phyloP scores from a whole-genome alignment of 2,797 vertebrate genomes.

The Syndactyla subalaris region DNA sequence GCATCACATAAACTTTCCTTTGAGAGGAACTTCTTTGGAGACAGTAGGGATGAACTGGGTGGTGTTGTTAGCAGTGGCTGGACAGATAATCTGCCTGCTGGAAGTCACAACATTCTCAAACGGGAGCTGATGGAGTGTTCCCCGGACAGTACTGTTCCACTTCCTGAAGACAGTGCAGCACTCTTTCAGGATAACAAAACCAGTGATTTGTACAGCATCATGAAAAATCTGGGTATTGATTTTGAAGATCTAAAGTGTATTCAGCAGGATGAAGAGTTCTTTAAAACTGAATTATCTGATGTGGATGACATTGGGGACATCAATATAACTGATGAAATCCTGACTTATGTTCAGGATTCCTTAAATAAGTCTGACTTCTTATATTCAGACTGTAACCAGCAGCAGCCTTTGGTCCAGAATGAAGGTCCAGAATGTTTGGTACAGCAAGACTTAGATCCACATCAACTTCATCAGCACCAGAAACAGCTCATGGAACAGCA shows the following conservation, averaged over 20 bases:
- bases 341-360: constrained; percentile 82
- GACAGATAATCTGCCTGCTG: constrained; percentile 65
- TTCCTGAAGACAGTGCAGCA: constrained; percentile 56
- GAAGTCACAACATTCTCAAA: constrained; percentile 70
- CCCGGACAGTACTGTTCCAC: constrained; percentile 36
- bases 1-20: constrained; percentile 70
- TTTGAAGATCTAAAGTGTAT: constrained; percentile 79
- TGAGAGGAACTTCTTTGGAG: constrained; percentile 62
- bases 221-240: constrained; percentile 82
- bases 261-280: constrained; percentile 81
- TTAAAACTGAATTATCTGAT: constrained; percentile 71
- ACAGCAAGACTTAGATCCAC: constrained; percentile 65
- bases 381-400: constrained; percentile 69
- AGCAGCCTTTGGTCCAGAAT: constrained; percentile 58
- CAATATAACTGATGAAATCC: constrained; percentile 81
- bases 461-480: constrained; percentile 62
- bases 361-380: constrained; percentile 76
- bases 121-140: constrained; percentile 64
- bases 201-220: constrained; percentile 81
- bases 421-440: constrained; percentile 63
- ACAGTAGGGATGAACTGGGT: constrained; percentile 48
- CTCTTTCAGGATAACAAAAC: constrained; percentile 76
- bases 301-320: constrained; percentile 75
- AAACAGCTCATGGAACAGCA: constrained; percentile 59
- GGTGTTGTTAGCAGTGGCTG: constrained; percentile 53